Evolutionary conservation across 1,140 invertebrate genomes (phyloP).

Genomic region (Zaprionus camerounensis): DNA sequence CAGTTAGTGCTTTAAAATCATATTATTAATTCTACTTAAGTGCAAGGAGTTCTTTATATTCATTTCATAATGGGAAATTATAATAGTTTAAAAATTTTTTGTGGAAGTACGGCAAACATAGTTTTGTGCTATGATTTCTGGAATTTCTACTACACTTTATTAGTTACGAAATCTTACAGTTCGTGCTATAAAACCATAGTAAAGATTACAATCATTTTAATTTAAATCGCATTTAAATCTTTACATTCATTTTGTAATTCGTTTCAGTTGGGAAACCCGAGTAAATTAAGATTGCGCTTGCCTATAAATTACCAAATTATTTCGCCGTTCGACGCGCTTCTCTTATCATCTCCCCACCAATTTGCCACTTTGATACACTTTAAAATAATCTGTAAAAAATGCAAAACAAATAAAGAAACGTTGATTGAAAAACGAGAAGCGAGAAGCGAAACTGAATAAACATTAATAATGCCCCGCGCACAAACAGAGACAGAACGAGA

Average conservation of each 20-base stretch:
- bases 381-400: slow-evolving; percentile 38
- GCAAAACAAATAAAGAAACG: slow-evolving; percentile 46
- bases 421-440: slow-evolving; percentile 42
- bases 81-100: no score
- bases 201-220: neutral
- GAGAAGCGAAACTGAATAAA: slow-evolving; percentile 31
- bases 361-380: slow-evolving; percentile 42
- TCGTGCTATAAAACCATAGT: neutral
- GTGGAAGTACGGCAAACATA: no score
- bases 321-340: slow-evolving; percentile 6
- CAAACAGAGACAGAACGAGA: slow-evolving; percentile 2
- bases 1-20: no score
- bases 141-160: no score
- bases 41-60: no score
- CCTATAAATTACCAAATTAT: slow-evolving; percentile 10
- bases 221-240: neutral
- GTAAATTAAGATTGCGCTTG: neutral
- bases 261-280: neutral
- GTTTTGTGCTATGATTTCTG: no score
- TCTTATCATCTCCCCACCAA: slow-evolving; percentile 32
- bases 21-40: no score
- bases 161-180: no score
- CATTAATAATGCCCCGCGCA: slow-evolving; percentile 42
- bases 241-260: neutral
- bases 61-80: no score